Base-by-base conservation (phyloP, 2,888 invertebrate species). In the Eupithecia exiguata region DNA sequence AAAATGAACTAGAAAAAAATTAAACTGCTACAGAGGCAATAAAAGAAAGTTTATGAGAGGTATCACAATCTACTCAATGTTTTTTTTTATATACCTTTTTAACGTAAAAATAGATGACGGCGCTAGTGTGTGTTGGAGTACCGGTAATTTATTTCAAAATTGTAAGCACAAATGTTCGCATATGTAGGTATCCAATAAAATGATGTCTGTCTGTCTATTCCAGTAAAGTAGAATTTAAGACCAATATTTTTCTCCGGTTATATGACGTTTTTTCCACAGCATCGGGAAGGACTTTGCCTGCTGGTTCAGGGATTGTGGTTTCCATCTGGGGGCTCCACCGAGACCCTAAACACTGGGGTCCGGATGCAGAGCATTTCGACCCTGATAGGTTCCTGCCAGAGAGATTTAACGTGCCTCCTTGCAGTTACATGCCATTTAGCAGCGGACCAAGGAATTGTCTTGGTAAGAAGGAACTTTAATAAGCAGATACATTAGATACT, bases 321-420 rank as follows among this genome's bases (percentile, higher is more conserved):
- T 91, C 91, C 30, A 91, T 95, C 25, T 93, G 94, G 89, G 92
- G 92, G n/a, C 83, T 86, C 9, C 96, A 96, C 79, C 86, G 95
- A 21, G 95, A 96, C 81, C 92, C 94, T 16, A 90, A 92, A 74
- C 93, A 95, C 81, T 96, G 95, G 95, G 95, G 95, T 79, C 94
- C 95, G 0, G 92, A 96, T 71, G 96, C 96, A 0, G 95, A 95
- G 35, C 89, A 90, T 63, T 96, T 96, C 80, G 94, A 96, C 82
- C 96, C 96, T 0, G 96, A 96, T 78, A 86, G 96, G 72, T 96
- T 96, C 83, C 82, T 95, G 61, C 95, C 95, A 0, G 95, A 96
- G 81, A 86, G 93, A 76, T 88, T 87, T n/a, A 88, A 91, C 10
- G 80, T 89, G 63, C 80, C 87, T 14, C 87, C 93, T 6, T 94